phyloP scores from a whole-genome alignment of 2,797 vertebrate genomes.

The Phoebastria nigripes region DNA sequence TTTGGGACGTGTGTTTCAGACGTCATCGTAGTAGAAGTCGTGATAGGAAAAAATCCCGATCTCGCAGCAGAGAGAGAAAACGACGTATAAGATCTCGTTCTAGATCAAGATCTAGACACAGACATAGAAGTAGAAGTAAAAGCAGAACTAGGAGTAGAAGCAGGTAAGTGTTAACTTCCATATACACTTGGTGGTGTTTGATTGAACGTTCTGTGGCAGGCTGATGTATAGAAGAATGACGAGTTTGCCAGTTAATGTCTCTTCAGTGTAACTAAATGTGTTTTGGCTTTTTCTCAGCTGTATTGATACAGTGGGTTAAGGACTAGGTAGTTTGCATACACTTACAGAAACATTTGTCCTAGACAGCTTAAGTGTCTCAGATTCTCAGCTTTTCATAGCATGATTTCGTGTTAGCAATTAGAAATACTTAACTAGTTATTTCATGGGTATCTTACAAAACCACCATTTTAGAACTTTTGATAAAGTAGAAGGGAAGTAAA shows the following conservation, averaged over 20 bases:
- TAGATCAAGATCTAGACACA: constrained; percentile 88
- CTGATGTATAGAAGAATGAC: neutral
- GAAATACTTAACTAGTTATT: neutral
- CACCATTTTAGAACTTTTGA: neutral
- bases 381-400: neutral
- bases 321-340: neutral
- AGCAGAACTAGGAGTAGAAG: constrained; percentile 88
- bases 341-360: neutral
- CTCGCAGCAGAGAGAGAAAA: constrained; percentile 86
- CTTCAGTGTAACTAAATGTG: neutral
- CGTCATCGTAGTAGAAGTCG: constrained; percentile 90
- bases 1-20: constrained; percentile 71
- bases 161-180: constrained; percentile 59
- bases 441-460: neutral
- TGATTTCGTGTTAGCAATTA: neutral
- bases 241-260: neutral
- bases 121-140: constrained; percentile 87
- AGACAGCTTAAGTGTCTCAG: neutral
- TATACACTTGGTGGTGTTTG: fast-evolving
- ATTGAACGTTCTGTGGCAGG: fast-evolving
- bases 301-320: neutral
- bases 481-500: neutral
- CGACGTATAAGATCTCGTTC: constrained; percentile 87
- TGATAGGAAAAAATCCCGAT: constrained; percentile 86
- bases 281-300: neutral